These are phyloP conservation scores for Serranochromis macrocephalus DNA, from an alignment of 2,113 vertebrate species.

Conservation along the genomic window DNA sequence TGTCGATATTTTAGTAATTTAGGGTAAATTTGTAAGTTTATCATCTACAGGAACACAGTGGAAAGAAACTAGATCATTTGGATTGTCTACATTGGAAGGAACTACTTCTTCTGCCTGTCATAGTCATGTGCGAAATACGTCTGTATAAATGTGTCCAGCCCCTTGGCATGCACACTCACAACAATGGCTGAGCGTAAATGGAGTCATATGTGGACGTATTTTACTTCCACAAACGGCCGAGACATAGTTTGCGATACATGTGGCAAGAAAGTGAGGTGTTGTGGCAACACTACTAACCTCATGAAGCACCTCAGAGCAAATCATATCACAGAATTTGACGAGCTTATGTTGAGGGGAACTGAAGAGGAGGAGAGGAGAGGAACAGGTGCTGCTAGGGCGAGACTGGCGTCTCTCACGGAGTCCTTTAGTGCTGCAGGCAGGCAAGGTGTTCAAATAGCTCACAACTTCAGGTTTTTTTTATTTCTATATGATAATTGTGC, in stretches of 20 bases:
- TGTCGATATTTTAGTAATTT: neutral
- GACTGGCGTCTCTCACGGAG: neutral
- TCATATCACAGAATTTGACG: neutral
- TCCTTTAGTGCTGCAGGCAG: neutral
- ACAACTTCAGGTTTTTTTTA: neutral
- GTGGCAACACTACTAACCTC: neutral
- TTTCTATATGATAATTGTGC: neutral
- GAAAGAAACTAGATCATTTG: neutral
- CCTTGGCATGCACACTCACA: neutral
- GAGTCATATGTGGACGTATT: neutral
- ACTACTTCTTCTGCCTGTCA: accelerated
- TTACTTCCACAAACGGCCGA: neutral
- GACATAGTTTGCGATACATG: neutral
- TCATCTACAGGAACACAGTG: neutral
- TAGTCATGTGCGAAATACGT: neutral
- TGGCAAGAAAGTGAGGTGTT: neutral
- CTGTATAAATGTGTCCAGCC: neutral
- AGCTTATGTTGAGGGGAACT: neutral
- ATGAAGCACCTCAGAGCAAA: neutral
- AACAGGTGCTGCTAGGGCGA: neutral
- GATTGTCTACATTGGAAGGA: neutral
- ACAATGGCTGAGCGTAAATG: neutral
- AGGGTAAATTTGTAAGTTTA: neutral
- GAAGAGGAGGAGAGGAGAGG: neutral
- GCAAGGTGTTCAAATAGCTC: accelerated